A percentile compares a stretch with the other conserved stretches of the same genome.
phyloP scores from a whole-genome alignment of 2,113 vertebrate genomes.

The Protobothrops flavoviridis region DNA sequence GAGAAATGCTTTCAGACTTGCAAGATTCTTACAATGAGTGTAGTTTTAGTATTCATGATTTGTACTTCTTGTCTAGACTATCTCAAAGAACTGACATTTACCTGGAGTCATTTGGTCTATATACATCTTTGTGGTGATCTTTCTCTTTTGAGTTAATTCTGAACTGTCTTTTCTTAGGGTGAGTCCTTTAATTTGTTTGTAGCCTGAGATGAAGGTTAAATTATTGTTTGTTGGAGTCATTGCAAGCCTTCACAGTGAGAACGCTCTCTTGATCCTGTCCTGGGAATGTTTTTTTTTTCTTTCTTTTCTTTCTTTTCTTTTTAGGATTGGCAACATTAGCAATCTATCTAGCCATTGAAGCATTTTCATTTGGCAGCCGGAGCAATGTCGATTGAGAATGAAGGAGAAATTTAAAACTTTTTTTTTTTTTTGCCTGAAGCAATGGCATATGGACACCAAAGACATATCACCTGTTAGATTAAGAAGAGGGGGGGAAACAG shows the following conservation, averaged over 20 bases:
- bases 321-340: not conserved
- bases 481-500: slow-evolving; percentile 23
- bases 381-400: slow-evolving; percentile 26
- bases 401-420: slow-evolving; percentile 42
- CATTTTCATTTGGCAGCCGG: not conserved
- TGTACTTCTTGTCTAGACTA: not conserved
- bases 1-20: not conserved
- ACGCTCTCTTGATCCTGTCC: not conserved
- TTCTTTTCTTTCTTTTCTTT: not conserved
- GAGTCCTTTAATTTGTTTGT: not conserved
- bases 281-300: not conserved
- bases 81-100: not conserved
- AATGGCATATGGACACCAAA: slow-evolving; percentile 33
- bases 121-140: not conserved
- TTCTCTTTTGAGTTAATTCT: not conserved
- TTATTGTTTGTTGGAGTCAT: not conserved
- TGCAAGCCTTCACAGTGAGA: not conserved
- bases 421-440: slow-evolving; percentile 34
- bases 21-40: not conserved
- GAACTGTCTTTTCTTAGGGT: not conserved
- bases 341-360: not conserved
- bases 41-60: not conserved
- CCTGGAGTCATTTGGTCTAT: not conserved
- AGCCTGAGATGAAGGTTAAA: not conserved
- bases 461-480: not conserved